phyloP scores from a whole-genome alignment of 1,140 invertebrate species.

The Dolichoris vasculosae region DNA sequence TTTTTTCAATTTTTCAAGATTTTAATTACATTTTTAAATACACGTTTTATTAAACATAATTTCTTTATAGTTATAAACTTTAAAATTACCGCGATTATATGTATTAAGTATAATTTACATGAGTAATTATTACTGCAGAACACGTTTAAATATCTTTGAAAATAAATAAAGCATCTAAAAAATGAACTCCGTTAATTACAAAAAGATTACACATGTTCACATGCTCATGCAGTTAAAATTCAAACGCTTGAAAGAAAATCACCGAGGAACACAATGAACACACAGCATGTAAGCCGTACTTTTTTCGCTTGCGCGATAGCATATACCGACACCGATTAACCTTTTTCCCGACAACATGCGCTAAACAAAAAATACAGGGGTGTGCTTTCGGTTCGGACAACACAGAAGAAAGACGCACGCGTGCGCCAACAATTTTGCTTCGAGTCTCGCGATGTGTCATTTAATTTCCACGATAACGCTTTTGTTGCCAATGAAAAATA shows the following conservation, averaged over 20 bases:
- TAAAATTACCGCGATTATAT: background rate
- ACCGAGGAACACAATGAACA: background rate
- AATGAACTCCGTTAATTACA: background rate
- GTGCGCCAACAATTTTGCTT: constrained; percentile 50
- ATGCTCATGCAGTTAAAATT: background rate
- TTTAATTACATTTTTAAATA: background rate
- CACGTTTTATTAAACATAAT: background rate
- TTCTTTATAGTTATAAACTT: background rate
- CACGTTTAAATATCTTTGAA: background rate
- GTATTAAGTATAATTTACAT: background rate
- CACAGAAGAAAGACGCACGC: constrained; percentile 3
- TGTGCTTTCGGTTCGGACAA: background rate
- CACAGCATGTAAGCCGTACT: background rate
- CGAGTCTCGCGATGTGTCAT: constrained; percentile 61
- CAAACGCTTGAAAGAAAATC: background rate
- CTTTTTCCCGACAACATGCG: background rate
- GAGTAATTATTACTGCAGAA: background rate
- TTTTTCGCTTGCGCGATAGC: background rate
- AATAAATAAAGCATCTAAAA: background rate
- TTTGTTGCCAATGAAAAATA: constrained; percentile 70
- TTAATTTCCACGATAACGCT: constrained; percentile 73
- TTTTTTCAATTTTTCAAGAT: background rate
- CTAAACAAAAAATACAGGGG: constrained; percentile 10
- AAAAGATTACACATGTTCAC: background rate
- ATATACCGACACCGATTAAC: constrained; percentile 28